Conservation (phyloP, 2,888 invertebrate species). For the Agrotis segetum region DNA sequence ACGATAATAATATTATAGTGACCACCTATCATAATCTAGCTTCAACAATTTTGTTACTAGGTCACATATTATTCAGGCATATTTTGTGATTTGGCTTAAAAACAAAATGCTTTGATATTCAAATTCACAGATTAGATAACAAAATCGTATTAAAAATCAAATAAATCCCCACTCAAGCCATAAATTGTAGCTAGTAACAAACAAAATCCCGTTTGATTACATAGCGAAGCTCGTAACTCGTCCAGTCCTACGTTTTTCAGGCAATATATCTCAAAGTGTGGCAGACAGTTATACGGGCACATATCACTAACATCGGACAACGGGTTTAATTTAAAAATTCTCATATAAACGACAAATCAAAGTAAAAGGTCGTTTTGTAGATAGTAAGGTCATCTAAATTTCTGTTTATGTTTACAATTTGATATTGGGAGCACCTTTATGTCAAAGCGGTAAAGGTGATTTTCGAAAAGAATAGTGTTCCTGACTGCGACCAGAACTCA, state of each 20-base stretch:
- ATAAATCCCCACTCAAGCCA: slow-evolving; percentile 11
- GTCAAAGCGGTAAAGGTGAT: neutral
- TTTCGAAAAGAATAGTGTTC: neutral
- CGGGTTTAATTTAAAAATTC: slow-evolving; percentile 44
- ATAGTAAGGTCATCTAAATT: too few relatives aligned
- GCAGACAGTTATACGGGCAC: slow-evolving; percentile 7
- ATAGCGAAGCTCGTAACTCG: slow-evolving; percentile 30
- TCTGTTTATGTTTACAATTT: neutral
- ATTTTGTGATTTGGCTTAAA: too few relatives aligned
- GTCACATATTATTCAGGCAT: too few relatives aligned
- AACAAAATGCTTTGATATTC: neutral
- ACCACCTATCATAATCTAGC: too few relatives aligned
- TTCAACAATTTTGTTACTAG: too few relatives aligned
- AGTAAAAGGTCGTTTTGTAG: slow-evolving; percentile 16
- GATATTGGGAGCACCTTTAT: neutral
- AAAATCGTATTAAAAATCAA: slow-evolving; percentile 15
- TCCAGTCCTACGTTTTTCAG: slow-evolving; percentile 25
- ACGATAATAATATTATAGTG: too few relatives aligned
- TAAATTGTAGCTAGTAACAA: slow-evolving; percentile 39
- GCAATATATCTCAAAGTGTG: slow-evolving; percentile 38
- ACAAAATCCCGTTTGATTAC: slow-evolving; percentile 41
- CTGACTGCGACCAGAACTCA: too few relatives aligned
- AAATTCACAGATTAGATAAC: neutral
- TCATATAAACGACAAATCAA: slow-evolving; percentile 41
- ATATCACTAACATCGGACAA: slow-evolving; percentile 27